phyloP scores from a whole-genome alignment of 2,113 vertebrate species.

The Coracopsis vasa region DNA sequence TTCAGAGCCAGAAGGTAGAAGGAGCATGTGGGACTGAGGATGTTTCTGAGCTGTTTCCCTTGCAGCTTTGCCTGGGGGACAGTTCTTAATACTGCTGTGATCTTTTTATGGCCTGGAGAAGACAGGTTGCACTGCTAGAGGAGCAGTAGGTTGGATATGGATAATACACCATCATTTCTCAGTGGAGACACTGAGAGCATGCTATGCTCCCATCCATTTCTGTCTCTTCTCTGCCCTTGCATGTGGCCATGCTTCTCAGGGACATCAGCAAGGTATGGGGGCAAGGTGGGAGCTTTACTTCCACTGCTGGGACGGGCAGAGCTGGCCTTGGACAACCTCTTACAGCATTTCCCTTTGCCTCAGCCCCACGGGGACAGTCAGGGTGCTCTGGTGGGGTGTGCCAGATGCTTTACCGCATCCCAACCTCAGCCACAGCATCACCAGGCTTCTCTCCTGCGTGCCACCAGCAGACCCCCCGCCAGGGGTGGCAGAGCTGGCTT shows the following conservation, averaged over 20 bases:
- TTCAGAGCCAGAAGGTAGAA: not conserved
- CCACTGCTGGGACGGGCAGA: not conserved
- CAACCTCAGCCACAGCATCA: not conserved
- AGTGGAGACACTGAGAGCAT: not conserved
- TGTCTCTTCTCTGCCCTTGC: not conserved
- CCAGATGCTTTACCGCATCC: not conserved
- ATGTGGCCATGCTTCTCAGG: not conserved
- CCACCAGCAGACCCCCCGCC: not conserved
- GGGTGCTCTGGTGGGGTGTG: not conserved
- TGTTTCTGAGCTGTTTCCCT: not conserved
- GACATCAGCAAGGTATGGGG: not conserved
- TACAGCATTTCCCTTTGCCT: not conserved
- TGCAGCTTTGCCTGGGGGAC: not conserved
- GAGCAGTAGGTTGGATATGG: not conserved
- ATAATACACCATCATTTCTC: fast-evolving
- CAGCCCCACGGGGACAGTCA: too few species aligned
- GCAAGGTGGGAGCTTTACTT: not conserved
- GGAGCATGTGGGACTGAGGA: not conserved
- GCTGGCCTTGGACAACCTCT: not conserved
- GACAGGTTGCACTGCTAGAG: not conserved
- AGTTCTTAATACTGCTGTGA: not conserved
- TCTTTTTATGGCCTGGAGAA: not conserved
- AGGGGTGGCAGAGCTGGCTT: not conserved
- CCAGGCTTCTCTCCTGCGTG: not conserved
- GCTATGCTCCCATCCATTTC: not conserved